Evolutionary conservation across 1,140 invertebrate species (phyloP).

Genomic region (Phthorimaea operculella): DNA sequence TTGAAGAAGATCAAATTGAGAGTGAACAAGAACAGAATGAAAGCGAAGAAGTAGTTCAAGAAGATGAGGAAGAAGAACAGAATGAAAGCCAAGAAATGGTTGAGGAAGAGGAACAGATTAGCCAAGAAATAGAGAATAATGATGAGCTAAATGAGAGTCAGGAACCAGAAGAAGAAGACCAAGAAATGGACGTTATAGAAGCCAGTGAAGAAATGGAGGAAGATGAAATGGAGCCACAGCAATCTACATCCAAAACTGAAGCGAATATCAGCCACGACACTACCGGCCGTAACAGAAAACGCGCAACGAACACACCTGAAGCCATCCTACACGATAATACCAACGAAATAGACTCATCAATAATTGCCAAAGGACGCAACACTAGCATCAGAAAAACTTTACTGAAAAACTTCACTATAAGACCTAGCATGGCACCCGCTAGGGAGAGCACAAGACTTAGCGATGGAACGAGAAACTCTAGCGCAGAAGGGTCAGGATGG

Average conservation of each 20-base stretch:
- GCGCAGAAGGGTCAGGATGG: slow-evolving; percentile 47
- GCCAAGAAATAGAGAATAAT: slow-evolving; percentile 6
- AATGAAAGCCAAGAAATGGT: slow-evolving; percentile 11
- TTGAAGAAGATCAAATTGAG: slow-evolving; percentile 11
- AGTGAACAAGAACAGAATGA: slow-evolving; percentile 9
- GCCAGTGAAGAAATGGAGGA: slow-evolving; percentile 11
- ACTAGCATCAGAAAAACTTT: slow-evolving; percentile 37
- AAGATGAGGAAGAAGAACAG: slow-evolving; percentile 12
- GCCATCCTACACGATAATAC: slow-evolving; percentile 27
- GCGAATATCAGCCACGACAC: slow-evolving; percentile 23
- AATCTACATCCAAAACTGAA: background rate
- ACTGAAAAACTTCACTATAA: slow-evolving; percentile 28
- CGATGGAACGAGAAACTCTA: slow-evolving; percentile 37
- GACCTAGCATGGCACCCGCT: slow-evolving; percentile 28
- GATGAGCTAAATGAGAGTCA: slow-evolving; percentile 12
- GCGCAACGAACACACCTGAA: slow-evolving; percentile 37
- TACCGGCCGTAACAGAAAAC: slow-evolving; percentile 22
- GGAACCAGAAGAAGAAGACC: slow-evolving; percentile 8
- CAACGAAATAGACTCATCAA: slow-evolving; percentile 29
- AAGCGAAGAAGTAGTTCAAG: slow-evolving; percentile 7
- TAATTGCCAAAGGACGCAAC: slow-evolving; percentile 25
- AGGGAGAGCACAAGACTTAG: slow-evolving; percentile 34
- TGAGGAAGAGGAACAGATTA: background rate
- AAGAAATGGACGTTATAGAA: slow-evolving; percentile 7
- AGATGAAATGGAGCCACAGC: slow-evolving; percentile 7